Base-by-base conservation (phyloP, 2,888 invertebrate species). In the Nymphalis polychloros region DNA sequence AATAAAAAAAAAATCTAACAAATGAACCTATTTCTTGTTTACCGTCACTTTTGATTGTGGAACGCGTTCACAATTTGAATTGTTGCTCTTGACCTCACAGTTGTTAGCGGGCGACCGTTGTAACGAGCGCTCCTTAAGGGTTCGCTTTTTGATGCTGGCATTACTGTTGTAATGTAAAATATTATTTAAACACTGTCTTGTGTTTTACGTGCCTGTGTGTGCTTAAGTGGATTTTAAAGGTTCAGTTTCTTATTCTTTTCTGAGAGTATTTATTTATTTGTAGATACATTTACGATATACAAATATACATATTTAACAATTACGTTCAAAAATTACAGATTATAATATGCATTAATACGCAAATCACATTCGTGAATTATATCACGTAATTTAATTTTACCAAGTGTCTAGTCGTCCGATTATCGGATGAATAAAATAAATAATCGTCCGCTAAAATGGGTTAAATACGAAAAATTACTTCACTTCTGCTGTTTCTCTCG, bases 31-130 rank as follows among this genome's bases (percentile, higher is more conserved):
- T 52, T 52, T 52, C 23, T 52, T 52, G 16, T 52, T 23, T 23
- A 52, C 20, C 52, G 16, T 52, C 52, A 52, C 23, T 55, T 59
- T 35, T 60, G 47, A 60, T 60, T 60, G 59, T 48, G 59, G 59
- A 60, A 48, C 59, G 59, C 47, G 59, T 60, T 47, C 59, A 19
- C 41, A 59, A 59, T 47, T 60, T 60, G 23, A 46, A 60, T 31
- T 35, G 55, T 55, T 41, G 13, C 64, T 35, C 68, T 68, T 61
- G 68, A 68, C 64, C 65, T 35, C 52, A 41, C 13, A 31, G 49
- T 35, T 50, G 63, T 59, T 68, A 63, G 46, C 61, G 67, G 53
- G 19, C 20, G 52, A 52, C 52, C 23, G 20, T 60, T 49, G 63
- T 63, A 46, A 41, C 63, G 53, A 63, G 63, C 53, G 17, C 35